phyloP scores from a whole-genome alignment of 2,888 invertebrate genomes.

The Serripes groenlandicus region DNA sequence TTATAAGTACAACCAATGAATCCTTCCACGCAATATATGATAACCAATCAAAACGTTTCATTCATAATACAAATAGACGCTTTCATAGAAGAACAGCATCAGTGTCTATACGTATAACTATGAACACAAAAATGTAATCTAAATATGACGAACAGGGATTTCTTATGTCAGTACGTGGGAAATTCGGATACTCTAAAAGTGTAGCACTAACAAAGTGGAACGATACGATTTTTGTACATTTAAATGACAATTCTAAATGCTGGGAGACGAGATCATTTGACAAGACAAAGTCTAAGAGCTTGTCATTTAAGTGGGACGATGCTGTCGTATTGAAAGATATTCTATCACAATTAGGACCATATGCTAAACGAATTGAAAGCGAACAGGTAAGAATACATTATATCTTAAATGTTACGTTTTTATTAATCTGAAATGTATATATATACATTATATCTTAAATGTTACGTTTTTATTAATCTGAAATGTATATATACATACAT shows the following conservation, averaged over 20 bases:
- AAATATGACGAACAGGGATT: conserved; percentile 29
- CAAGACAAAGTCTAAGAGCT: background rate
- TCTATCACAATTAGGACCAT: background rate
- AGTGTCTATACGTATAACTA: too few species aligned
- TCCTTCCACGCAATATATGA: too few species aligned
- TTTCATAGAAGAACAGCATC: too few species aligned
- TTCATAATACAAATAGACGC: too few species aligned
- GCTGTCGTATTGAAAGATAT: conserved; percentile 1
- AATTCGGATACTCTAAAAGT: background rate
- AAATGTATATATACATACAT: too few species aligned
- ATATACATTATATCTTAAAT: too few species aligned
- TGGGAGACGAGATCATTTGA: background rate
- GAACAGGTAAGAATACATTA: background rate
- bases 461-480: too few species aligned
- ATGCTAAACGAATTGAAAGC: background rate
- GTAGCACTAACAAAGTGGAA: background rate
- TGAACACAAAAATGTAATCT: too few species aligned
- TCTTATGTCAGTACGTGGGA: conserved; percentile 4
- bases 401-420: background rate
- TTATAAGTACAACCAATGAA: too few species aligned
- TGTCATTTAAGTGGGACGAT: background rate
- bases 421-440: too few species aligned
- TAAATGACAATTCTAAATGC: background rate
- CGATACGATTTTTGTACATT: background rate
- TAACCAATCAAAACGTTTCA: too few species aligned